Evolutionary conservation across 2,797 vertebrate species (phyloP).

Genomic region (Geotrypetes seraphini): DNA sequence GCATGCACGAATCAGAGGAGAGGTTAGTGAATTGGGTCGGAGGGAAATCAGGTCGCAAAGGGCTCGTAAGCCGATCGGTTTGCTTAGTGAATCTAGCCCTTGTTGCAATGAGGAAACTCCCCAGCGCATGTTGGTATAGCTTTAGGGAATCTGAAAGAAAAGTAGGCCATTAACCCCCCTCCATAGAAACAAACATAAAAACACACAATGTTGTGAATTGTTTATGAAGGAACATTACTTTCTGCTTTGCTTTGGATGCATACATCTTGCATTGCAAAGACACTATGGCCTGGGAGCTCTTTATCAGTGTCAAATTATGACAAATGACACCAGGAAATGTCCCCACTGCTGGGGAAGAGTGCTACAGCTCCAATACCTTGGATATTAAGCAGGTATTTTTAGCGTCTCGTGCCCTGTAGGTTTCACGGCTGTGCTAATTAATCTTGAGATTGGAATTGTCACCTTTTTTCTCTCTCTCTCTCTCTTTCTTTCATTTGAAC

Average conservation of each 20-base stretch:
- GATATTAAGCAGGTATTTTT: conserved; percentile 45
- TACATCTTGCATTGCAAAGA: conserved; percentile 40
- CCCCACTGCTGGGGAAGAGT: conserved; percentile 35
- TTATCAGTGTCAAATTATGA: conserved; percentile 66
- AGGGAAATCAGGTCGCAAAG: too few species aligned
- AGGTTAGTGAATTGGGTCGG: too few species aligned
- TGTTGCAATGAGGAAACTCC: too few species aligned
- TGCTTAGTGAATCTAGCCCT: too few species aligned
- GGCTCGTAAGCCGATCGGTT: too few species aligned
- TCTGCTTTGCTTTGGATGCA: conserved; percentile 37
- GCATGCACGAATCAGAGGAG: too few species aligned
- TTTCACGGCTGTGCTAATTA: conserved; percentile 40
- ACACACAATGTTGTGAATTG: conserved; percentile 19
- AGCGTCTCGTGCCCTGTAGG: conserved; percentile 25
- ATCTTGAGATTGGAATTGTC: conserved; percentile 47
- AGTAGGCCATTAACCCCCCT: too few species aligned
- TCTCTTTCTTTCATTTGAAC: too few species aligned
- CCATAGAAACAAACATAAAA: too few species aligned
- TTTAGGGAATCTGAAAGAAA: too few species aligned
- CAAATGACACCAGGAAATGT: conserved; percentile 53
- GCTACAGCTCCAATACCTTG: conserved; percentile 48
- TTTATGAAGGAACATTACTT: conserved; percentile 30
- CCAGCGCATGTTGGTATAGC: too few species aligned
- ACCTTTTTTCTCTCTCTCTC: too few species aligned
- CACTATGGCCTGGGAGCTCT: conserved; percentile 44